These are phyloP conservation scores for Lemur catta DNA, from an alignment of 2,797 vertebrate species.

Conservation along the genomic window DNA sequence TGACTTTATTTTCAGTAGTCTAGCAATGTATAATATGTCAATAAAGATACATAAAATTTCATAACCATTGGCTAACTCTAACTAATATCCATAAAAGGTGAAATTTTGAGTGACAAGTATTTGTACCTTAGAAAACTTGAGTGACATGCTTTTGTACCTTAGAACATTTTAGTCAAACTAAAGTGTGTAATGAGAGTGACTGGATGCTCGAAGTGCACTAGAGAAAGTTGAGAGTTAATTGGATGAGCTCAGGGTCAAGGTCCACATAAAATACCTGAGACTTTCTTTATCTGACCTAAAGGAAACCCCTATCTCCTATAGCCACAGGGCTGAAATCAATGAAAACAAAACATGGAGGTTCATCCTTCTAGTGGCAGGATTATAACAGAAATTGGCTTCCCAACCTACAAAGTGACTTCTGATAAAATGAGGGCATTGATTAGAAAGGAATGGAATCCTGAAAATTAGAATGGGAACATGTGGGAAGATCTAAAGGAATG, in stretches of 20 bases:
- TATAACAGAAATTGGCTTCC: background rate
- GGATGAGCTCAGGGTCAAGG: background rate
- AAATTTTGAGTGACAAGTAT: background rate
- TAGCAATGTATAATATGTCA: background rate
- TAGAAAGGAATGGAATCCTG: background rate
- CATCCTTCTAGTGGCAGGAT: background rate
- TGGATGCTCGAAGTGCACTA: background rate
- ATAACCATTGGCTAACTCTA: too few species aligned
- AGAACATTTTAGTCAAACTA: background rate
- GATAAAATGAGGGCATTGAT: background rate
- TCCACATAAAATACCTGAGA: background rate
- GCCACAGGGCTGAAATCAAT: background rate
- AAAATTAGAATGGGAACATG: background rate
- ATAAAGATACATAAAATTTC: background rate
- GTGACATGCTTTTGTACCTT: background rate
- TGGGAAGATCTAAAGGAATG: background rate
- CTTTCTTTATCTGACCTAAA: background rate
- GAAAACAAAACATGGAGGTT: background rate
- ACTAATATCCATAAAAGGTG: background rate
- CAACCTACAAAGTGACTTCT: background rate
- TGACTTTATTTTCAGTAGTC: background rate
- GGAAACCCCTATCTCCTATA: background rate
- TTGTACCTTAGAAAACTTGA: background rate
- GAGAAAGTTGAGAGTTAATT: background rate
- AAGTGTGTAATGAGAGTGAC: background rate